phyloP scores from a whole-genome alignment of 30 jellyfish, hydroid and myxozoan genomes.

The Aurelia coerulea region DNA sequence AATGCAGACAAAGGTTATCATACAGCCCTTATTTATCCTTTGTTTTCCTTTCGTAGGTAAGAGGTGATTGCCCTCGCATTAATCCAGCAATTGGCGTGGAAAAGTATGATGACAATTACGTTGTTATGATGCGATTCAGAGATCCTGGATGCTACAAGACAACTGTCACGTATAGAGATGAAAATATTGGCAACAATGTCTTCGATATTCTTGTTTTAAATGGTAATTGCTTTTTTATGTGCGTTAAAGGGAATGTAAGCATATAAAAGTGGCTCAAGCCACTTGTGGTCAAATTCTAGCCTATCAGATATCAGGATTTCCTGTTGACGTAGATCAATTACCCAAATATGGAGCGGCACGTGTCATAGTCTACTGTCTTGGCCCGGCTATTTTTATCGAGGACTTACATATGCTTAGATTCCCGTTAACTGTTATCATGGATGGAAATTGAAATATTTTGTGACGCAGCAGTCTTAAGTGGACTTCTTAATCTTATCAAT shows the following conservation, averaged over 20 bases:
- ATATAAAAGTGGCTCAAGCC: too few species aligned
- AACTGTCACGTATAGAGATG: slow-evolving; percentile 12
- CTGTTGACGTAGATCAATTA: too few species aligned
- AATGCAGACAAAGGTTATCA: too few species aligned
- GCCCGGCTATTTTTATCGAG: too few species aligned
- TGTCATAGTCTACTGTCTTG: too few species aligned
- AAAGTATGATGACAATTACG: slow-evolving; percentile 7
- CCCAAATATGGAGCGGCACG: too few species aligned
- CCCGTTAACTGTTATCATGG: neutral
- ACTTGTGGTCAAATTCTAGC: too few species aligned
- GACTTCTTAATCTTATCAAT: neutral
- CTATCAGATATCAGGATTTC: too few species aligned
- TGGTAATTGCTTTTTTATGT: slow-evolving; percentile 4
- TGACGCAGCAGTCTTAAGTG: too few species aligned
- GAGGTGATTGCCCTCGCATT: slow-evolving; percentile 16
- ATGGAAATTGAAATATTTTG: neutral
- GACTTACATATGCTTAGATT: neutral
- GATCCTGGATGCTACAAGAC: slow-evolving; percentile 52
- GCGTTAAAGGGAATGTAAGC: too few species aligned
- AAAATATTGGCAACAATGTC: slow-evolving; percentile 37
- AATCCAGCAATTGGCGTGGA: slow-evolving; percentile 34
- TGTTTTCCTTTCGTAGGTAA: slow-evolving; percentile 2
- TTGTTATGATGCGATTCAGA: slow-evolving; percentile 11
- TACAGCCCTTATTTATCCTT: too few species aligned
- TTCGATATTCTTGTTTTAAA: slow-evolving; percentile 21